Evolutionary conservation across 1,140 invertebrate genomes (phyloP).

Genomic region (Apis dorsata): DNA sequence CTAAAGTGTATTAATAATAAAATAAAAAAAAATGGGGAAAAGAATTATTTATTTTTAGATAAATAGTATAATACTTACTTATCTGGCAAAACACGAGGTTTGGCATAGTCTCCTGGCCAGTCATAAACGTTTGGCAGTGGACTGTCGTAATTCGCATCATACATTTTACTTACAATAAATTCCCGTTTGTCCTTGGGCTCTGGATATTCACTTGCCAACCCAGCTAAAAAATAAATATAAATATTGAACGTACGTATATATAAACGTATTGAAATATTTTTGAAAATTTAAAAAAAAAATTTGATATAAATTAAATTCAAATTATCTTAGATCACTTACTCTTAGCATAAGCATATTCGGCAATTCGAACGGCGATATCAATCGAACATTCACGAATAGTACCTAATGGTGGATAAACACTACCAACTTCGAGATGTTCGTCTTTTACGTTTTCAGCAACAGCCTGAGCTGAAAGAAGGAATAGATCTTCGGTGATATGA

Average conservation of each 20-base stretch:
- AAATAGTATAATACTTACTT: constrained; percentile 70
- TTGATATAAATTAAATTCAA: constrained; percentile 5
- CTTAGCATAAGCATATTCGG: constrained; percentile 85
- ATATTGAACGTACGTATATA: no score
- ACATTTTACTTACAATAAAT: constrained; percentile 88
- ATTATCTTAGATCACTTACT: constrained; percentile 71
- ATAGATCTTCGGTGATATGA: constrained; percentile 94
- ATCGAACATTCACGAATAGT: constrained; percentile 87
- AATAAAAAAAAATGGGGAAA: background rate
- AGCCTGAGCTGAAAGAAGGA: constrained; percentile 93
- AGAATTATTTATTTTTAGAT: background rate
- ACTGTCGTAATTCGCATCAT: constrained; percentile 89
- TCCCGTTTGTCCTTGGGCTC: constrained; percentile 88
- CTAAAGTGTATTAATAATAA: background rate
- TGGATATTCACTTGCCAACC: constrained; percentile 91
- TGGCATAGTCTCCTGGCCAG: constrained; percentile 82
- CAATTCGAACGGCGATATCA: constrained; percentile 86
- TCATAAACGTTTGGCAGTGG: constrained; percentile 88
- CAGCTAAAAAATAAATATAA: constrained; percentile 73
- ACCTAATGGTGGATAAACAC: constrained; percentile 88
- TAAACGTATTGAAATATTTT: no score
- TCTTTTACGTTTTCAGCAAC: constrained; percentile 86
- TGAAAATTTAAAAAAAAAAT: background rate
- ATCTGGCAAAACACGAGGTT: constrained; percentile 75
- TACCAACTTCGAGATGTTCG: constrained; percentile 85